A percentile compares a stretch with the other conserved stretches of the same genome.
Conservation (phyloP, 2,888 invertebrate genomes). For the Macrosoma leucophasiata region DNA sequence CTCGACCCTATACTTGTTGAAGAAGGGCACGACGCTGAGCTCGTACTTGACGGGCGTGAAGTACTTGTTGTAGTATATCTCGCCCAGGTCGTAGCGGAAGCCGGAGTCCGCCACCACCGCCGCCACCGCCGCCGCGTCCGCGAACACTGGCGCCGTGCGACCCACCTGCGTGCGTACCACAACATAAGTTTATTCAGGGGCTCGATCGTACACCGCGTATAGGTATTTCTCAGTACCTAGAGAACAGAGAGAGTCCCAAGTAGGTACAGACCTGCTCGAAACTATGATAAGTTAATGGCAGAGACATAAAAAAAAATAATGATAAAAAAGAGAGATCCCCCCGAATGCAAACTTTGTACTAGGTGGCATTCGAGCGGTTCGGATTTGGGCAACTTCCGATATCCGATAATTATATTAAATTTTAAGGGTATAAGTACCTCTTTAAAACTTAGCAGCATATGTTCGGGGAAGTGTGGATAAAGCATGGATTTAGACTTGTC, state of each 20-base stretch:
- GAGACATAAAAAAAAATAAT: no score
- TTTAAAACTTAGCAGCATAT: constrained; percentile 78
- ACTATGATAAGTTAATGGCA: no score
- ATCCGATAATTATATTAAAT: neutral
- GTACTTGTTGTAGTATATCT: constrained; percentile 82
- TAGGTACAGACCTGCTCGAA: no score
- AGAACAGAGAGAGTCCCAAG: no score
- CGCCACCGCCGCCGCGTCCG: constrained; percentile 81
- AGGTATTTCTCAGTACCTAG: no score
- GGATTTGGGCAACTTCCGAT: no score
- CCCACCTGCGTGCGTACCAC: constrained; percentile 77
- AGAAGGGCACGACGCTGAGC: constrained; percentile 78
- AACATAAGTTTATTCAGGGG: no score
- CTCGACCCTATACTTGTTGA: constrained; percentile 71
- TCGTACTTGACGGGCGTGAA: constrained; percentile 80
- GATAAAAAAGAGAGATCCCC: no score
- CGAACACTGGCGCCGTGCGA: constrained; percentile 78
- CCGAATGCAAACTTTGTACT: no score
- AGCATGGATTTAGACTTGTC: constrained; percentile 82
- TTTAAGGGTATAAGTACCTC: constrained; percentile 44
- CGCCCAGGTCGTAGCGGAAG: constrained; percentile 78
- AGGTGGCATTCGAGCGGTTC: no score
- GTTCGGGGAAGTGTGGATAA: constrained; percentile 51
- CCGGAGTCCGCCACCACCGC: constrained; percentile 73
- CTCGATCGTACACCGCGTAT: no score